phyloP scores from a whole-genome alignment of 37 sponge, comb jelly and placozoan species.

The Theonella swinhoei region DNA sequence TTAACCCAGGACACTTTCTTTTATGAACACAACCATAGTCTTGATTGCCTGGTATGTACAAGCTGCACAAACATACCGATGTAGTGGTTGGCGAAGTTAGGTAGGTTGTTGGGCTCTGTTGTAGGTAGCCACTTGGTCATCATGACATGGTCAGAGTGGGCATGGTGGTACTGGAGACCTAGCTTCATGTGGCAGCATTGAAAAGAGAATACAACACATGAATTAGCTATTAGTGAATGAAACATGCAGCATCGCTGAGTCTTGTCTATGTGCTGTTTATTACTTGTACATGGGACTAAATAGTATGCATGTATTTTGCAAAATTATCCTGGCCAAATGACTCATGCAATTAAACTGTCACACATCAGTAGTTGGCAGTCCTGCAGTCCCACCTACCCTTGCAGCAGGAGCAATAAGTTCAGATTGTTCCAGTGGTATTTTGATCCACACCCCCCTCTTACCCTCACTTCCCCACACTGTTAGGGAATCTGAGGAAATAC shows the following conservation, averaged over 20 bases:
- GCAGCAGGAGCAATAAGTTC: conserved; percentile 67
- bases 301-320: too few species aligned
- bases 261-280: too few species aligned
- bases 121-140: conserved; percentile 81
- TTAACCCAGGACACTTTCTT: too few species aligned
- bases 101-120: conserved; percentile 69
- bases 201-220: neutral
- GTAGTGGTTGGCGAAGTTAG: conserved; percentile 77
- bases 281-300: too few species aligned
- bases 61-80: conserved; percentile 48
- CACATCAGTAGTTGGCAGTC: too few species aligned
- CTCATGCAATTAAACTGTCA: too few species aligned
- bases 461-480: conserved; percentile 57
- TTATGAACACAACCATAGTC: neutral
- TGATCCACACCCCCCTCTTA: conserved; percentile 80
- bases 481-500: conserved; percentile 48
- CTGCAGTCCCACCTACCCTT: conserved; percentile 58
- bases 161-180: conserved; percentile 83
- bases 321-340: too few species aligned
- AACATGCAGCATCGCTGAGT: too few species aligned
- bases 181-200: conserved; percentile 11
- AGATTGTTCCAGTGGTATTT: conserved; percentile 52
- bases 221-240: neutral
- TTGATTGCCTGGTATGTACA: neutral
- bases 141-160: conserved; percentile 67